Percentiles rank a stretch among this genome's conserved stretches.
These are phyloP conservation scores for Tursiops truncatus DNA, from an alignment of 2,113 vertebrate genomes.

Conservation along the genomic window DNA sequence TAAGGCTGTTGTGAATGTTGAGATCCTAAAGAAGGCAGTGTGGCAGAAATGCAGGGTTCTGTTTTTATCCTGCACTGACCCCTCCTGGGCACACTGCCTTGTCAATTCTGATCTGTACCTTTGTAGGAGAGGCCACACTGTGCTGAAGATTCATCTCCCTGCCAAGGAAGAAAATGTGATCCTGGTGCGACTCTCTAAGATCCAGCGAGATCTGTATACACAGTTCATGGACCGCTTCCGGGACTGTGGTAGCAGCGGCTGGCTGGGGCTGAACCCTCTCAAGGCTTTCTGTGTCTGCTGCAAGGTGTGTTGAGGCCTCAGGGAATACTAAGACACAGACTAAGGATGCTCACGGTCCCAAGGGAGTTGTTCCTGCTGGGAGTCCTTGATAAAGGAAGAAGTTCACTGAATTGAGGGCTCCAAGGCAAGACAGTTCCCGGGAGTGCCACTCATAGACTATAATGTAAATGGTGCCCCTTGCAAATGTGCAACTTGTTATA, in stretches of 20 bases:
- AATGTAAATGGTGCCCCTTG: neutral
- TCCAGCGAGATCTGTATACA: constrained; percentile 95
- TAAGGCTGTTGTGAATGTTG: neutral
- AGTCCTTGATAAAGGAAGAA: neutral
- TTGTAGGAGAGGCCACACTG: constrained; percentile 94
- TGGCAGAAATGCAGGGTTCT: neutral
- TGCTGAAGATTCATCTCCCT: constrained; percentile 94
- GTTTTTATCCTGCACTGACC: neutral
- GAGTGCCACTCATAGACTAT: no score
- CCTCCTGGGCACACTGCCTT: neutral
- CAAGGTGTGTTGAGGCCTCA: constrained; percentile 87
- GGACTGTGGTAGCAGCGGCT: constrained; percentile 96
- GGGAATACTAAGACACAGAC: neutral
- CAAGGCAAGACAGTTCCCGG: neutral
- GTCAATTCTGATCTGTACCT: constrained; percentile 50
- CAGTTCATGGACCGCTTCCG: constrained; percentile 99
- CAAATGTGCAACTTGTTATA: neutral
- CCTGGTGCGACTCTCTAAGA: constrained; percentile 93
- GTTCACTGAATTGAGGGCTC: neutral
- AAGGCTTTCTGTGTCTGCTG: constrained; percentile 99
- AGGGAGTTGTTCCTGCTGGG: neutral
- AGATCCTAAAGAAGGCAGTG: neutral
- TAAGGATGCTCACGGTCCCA: neutral
- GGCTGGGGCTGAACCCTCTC: constrained; percentile 97
- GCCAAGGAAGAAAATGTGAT: constrained; percentile 97